These are phyloP conservation scores for Lysiphlebus fabarum DNA, from an alignment of 1,140 invertebrate species.

Conservation along the genomic window DNA sequence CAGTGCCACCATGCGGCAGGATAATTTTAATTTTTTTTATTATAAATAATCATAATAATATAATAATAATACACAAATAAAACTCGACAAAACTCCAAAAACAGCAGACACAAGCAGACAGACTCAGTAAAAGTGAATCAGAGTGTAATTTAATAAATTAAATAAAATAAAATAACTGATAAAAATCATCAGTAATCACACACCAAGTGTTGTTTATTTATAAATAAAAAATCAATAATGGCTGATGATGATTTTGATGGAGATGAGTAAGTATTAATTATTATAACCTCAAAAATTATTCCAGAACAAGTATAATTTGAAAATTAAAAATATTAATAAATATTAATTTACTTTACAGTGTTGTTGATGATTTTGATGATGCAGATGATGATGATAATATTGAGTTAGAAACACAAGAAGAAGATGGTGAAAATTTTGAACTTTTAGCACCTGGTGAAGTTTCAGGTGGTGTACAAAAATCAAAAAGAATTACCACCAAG, in stretches of 20 bases:
- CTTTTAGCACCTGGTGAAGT: slow-evolving; percentile 69
- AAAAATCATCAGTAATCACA: too few relatives aligned
- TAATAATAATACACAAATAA: too few relatives aligned
- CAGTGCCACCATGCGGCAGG: too few relatives aligned
- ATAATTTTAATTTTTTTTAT: too few relatives aligned
- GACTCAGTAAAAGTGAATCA: too few relatives aligned
- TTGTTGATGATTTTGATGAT: slow-evolving; percentile 75
- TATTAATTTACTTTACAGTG: slow-evolving; percentile 49
- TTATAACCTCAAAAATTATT: slow-evolving; percentile 20
- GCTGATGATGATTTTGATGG: slow-evolving; percentile 75
- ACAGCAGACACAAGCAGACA: too few relatives aligned
- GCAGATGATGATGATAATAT: slow-evolving; percentile 76
- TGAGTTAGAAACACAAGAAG: slow-evolving; percentile 61
- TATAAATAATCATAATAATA: too few relatives aligned
- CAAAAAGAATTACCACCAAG: slow-evolving; percentile 81
- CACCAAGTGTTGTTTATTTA: too few relatives aligned
- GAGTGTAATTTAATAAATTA: too few relatives aligned
- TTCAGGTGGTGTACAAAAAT: slow-evolving; percentile 73
- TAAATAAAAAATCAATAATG: slow-evolving; percentile 50
- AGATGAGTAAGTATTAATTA: slow-evolving; percentile 64
- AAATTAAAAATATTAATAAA: slow-evolving; percentile 2
- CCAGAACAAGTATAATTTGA: not conserved
- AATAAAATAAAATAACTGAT: too few relatives aligned
- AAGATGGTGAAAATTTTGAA: slow-evolving; percentile 68
- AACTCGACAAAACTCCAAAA: too few relatives aligned